A percentile compares a stretch with the other conserved stretches of the same genome.
phyloP scores from a whole-genome alignment of 2,797 vertebrate genomes.

The Peromyscus eremicus region DNA sequence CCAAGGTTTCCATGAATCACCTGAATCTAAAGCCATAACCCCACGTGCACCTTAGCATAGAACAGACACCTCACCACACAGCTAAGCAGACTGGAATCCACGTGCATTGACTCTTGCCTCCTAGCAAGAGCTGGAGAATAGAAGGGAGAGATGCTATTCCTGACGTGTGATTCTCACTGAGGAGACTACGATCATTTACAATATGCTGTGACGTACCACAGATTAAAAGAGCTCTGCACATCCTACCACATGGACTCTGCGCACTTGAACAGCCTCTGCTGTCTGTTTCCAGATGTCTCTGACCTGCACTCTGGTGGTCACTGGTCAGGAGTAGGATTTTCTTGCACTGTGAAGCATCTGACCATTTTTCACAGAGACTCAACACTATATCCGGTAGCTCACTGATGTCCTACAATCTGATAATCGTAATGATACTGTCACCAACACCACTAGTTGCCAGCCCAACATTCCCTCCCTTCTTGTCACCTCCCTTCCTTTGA shows the following conservation, averaged over 20 bases:
- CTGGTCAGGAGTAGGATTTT: slow-evolving; percentile 67
- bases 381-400: not conserved
- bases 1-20: not conserved
- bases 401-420: not conserved
- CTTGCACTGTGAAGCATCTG: slow-evolving; percentile 25
- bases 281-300: slow-evolving; percentile 67
- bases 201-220: slow-evolving; percentile 56
- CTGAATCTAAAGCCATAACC: not conserved
- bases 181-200: slow-evolving; percentile 28
- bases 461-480: not conserved
- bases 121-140: slow-evolving; percentile 46
- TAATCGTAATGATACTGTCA: not conserved
- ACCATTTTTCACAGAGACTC: slow-evolving; percentile 49
- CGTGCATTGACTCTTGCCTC: not conserved
- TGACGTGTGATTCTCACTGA: slow-evolving; percentile 30
- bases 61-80: not conserved
- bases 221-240: slow-evolving; percentile 67
- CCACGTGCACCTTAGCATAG: not conserved
- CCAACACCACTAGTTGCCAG: not conserved
- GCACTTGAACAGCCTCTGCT: slow-evolving; percentile 49
- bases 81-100: not conserved
- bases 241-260: slow-evolving; percentile 73
- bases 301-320: slow-evolving; percentile 62
- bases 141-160: slow-evolving; percentile 35
- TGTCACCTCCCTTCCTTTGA: not conserved